Base-by-base conservation (phyloP, 2,797 vertebrate genomes). In the Bradypodion ventrale region DNA sequence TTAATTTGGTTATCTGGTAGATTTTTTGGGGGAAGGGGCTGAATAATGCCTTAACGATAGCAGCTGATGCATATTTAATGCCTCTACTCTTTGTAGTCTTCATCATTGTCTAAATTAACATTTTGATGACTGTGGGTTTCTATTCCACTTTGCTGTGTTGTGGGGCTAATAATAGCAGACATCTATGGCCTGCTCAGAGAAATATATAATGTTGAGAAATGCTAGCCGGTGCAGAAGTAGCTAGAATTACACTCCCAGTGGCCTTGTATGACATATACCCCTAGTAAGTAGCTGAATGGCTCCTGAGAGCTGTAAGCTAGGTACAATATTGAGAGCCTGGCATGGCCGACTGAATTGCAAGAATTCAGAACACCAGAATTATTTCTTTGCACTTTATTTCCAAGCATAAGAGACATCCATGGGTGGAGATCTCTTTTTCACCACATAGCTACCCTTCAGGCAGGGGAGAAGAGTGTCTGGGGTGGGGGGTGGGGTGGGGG, bases 61-160 rank as follows among this genome's bases (percentile, higher is more conserved):
- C 1, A 87, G 82, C 69, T 80, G 78, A 85, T 85, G 81, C 86
- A 91, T 92, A 93, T 92, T 87, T 92, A 91, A 90, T 93, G 86
- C 74, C 10, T 5, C 44, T 88, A 79, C 90, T 88, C 80, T 93
- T 92, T 91, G 52, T 89, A 75, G 87, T 90, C 83, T 94, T 93
- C 90, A 85, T 89, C 87, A 66, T 91, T 92, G 84, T 89, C 88
- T 83, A 89, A 88, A 92, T 89, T 90, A 92, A 79, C 86, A 89
- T 92, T 92, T 87, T 91, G 84, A 93, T 90, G 90, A 92, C 88
- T 86, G 87, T 88, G 83, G 84, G 80, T 90, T 87, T 90, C 81
- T 91, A 73, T 85, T 56, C 62, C 87, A 68, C 65, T 63, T 83
- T 88, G 70, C 80, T 76, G 7, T 78, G 42, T 83, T 87, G 1